A percentile compares a stretch with the other conserved stretches of the same genome.
Evolutionary conservation across 2,888 invertebrate genomes (phyloP).

Genomic region (Oegoconia quadripuncta): DNA sequence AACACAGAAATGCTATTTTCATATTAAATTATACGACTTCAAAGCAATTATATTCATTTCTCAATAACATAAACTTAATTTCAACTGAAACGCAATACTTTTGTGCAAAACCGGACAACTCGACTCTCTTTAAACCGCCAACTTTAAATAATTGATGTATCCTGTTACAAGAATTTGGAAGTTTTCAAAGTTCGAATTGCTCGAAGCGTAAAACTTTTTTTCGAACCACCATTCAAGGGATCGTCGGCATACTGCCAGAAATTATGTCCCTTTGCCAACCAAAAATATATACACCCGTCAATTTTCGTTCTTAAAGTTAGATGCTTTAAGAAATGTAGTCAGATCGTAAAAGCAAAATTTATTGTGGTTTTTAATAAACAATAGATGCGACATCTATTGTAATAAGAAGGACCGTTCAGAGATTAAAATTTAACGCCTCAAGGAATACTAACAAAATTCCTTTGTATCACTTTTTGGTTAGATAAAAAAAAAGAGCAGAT

Average conservation of each 20-base stretch:
- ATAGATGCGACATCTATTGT: conserved; percentile 14
- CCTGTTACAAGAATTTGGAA: conserved; percentile 11
- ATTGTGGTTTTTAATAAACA: conserved; percentile 3
- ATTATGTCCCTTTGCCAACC: neutral
- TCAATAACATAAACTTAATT: neutral
- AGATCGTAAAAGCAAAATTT: neutral
- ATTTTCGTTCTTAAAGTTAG: neutral
- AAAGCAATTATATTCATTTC: conserved; percentile 1
- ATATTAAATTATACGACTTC: conserved; percentile 3
- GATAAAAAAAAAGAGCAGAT: conserved; percentile 14
- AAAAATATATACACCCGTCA: neutral
- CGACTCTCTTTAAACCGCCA: conserved; percentile 4
- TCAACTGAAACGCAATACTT: conserved; percentile 5
- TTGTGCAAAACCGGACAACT: conserved; percentile 8
- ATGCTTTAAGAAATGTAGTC: neutral
- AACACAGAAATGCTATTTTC: neutral
- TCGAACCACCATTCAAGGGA: conserved; percentile 7
- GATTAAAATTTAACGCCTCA: conserved; percentile 17
- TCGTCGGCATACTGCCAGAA: neutral
- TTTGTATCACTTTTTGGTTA: conserved; percentile 7
- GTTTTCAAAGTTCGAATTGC: conserved; percentile 9
- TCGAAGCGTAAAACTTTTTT: conserved; percentile 9
- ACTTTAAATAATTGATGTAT: conserved; percentile 10
- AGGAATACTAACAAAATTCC: conserved; percentile 8
- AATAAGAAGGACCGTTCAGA: conserved; percentile 8